Base-by-base conservation (phyloP, 2,113 vertebrate species). In the Spheniscus mendiculus region DNA sequence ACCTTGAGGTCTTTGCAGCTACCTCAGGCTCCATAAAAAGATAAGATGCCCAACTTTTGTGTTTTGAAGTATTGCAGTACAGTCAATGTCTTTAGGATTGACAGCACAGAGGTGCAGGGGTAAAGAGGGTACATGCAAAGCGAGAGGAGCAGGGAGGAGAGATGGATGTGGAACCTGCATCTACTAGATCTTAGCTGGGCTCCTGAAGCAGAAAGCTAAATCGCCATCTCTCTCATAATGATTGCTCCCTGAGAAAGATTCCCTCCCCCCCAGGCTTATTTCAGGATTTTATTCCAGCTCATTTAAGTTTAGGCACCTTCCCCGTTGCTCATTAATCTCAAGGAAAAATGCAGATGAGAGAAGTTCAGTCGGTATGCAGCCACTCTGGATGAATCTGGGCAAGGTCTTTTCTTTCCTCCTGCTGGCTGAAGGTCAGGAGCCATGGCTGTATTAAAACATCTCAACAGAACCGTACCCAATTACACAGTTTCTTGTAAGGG, bases 361-460 rank as follows among this genome's bases (percentile, higher is more conserved):
- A 66, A 86, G 87, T 72, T 92, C 26, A 66, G 90, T 74, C 2
- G 0, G 66, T 83, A 71, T 73, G 58, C 84, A 88, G 87, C 53
- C 45, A 9, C 63, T 94, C 66, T 66, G 70, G 81, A 86, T 83
- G 93, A 88, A 74, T 76, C 63, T 81, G 82, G 85, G 74, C 76
- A 83, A 83, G 66, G 74, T 71, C 82, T 91, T 95, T 89, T 56
- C 79, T 77, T 65, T 97, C 78, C 67, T 83, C 84, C 95, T 78
- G 91, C 91, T 97, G 97, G 78, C 85, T 93, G 91, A 76, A 86
- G 94, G 94, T 97, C 95, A 97, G 95, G 95, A 97, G 85, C 94
- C 59, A 1, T 30, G 87, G 79, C 91, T 93, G 90, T 4, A 71
- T 97, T 94, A 93, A 86, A 95, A 34, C 67, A 44, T 32, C 87